Evolutionary conservation across 2,888 invertebrate genomes (phyloP).

Genomic region (Bembecia ichneumoniformis): DNA sequence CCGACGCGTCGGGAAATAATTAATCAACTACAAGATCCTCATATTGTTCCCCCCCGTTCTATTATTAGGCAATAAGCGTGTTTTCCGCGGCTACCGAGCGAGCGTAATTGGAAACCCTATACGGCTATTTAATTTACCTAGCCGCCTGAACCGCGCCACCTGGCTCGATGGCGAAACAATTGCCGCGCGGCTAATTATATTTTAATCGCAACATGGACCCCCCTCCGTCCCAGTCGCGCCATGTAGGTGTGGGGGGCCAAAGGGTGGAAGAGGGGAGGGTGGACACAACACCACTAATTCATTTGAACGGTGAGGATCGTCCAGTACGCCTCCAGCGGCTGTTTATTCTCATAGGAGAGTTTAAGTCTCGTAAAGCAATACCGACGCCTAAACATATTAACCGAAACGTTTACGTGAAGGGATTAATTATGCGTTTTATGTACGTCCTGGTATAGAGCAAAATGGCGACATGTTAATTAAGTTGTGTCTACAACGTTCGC

Average conservation of each 20-base stretch:
- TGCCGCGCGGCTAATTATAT: conserved; percentile 69
- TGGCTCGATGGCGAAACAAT: conserved; percentile 69
- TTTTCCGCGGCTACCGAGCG: conserved; percentile 44
- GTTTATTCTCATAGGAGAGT: conserved; percentile 70
- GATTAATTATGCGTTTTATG: conserved; percentile 65
- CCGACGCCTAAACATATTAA: conserved; percentile 66
- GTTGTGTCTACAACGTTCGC: conserved; percentile 49
- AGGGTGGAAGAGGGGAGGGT: conserved; percentile 17
- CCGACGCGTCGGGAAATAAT: conserved; percentile 31
- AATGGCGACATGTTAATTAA: conserved; percentile 62
- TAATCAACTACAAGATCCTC: conserved; percentile 52
- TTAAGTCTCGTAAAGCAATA: conserved; percentile 67
- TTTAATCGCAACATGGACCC: conserved; percentile 63
- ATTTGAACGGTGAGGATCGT: conserved; percentile 55
- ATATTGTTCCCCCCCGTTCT: conserved; percentile 39
- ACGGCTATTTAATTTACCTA: conserved; percentile 68
- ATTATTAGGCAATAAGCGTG: conserved; percentile 64
- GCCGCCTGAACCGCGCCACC: conserved; percentile 51
- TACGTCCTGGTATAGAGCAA: conserved; percentile 23
- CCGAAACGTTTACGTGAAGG: conserved; percentile 64
- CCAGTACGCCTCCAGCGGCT: conserved; percentile 41
- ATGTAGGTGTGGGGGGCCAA: conserved; percentile 12
- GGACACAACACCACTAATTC: conserved; percentile 48
- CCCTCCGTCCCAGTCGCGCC: conserved; percentile 13
- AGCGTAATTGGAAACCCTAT: conserved; percentile 61